Conservation (phyloP, 2,797 vertebrate genomes). For the Ataeniobius toweri region DNA sequence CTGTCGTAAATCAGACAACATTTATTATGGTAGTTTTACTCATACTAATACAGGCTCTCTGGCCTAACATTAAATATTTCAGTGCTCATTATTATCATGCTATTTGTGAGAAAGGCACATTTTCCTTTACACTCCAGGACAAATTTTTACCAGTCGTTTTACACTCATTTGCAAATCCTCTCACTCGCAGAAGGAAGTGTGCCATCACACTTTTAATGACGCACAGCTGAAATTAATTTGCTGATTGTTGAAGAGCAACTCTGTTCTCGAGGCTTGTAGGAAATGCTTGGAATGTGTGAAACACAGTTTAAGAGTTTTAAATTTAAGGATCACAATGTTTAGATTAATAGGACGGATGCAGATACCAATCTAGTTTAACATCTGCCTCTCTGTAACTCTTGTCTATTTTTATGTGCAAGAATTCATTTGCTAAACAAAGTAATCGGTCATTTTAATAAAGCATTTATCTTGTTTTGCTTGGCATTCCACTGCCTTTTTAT, state of each 20-base stretch:
- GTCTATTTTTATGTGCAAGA: neutral
- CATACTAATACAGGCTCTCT: neutral
- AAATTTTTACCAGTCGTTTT: conserved; percentile 3
- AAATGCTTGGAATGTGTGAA: conserved; percentile 33
- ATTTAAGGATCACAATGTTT: conserved; percentile 11
- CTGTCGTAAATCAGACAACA: neutral
- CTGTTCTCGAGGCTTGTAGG: conserved; percentile 17
- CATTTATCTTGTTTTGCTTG: neutral
- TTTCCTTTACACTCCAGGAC: conserved; percentile 16
- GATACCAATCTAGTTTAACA: neutral
- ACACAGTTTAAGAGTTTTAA: conserved; percentile 3
- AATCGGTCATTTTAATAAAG: neutral
- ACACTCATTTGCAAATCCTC: conserved; percentile 12
- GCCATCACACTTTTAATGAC: conserved; percentile 14
- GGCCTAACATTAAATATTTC: neutral
- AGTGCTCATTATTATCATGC: neutral
- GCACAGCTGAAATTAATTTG: conserved; percentile 20
- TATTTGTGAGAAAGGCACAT: neutral
- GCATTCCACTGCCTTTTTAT: neutral
- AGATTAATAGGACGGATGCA: neutral
- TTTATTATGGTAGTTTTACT: neutral
- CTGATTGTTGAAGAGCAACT: neutral
- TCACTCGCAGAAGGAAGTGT: neutral
- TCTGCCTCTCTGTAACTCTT: neutral
- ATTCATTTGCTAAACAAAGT: neutral